Evolutionary conservation across 35 echinoderm and acorn worm species (phyloP), one percentile per base, ranked within the genome.

Genomic region (Chiridota heheva): DNA sequence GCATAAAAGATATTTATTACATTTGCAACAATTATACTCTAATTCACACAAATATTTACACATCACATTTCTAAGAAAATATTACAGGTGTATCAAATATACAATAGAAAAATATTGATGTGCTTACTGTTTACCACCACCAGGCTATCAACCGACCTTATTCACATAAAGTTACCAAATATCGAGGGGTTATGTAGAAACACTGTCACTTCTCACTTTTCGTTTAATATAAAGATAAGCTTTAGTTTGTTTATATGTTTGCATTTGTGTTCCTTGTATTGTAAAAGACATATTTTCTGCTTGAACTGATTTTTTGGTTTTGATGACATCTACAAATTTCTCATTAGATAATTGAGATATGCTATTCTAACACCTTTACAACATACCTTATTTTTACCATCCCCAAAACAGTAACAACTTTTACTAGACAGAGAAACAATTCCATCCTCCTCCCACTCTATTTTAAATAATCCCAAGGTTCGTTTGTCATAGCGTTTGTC

Each of bases 211-310:
- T 1, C 36, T 34, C 10, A 84, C 87, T 58, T 84, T 90, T 7
- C 62, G 55, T 44, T 84, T 90, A 60, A 76, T 64, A 37, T 90
- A 90, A 8, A 90, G 36, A 51, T 84, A 90, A 5, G 57, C 66
- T 39, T 84, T 90, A 8, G 26, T n/a, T 51, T 69, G 72, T 17
- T 26, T 74, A 49, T 90, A 83, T 18, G 80, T 90, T 26, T 66
- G 53, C 79, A 90, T 90, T 57, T 42, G n/a, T 30, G n/a, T 64
- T 32, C 39, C 47, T 15, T 37, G 17, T 28, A 88, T 33, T 42
- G 55, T 40, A 47, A 88, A 82, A 4, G 76, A 76, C 17, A 33
- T 40, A 39, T 81, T 72, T 22, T 20, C 42, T 2, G 36, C 74
- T 37, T 32, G 4, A 5, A 30, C 63, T 15, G 63, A 17, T 17